These are phyloP conservation scores for Thripadectes ignobilis DNA, from an alignment of 2,797 vertebrate genomes.

Conservation along the genomic window DNA sequence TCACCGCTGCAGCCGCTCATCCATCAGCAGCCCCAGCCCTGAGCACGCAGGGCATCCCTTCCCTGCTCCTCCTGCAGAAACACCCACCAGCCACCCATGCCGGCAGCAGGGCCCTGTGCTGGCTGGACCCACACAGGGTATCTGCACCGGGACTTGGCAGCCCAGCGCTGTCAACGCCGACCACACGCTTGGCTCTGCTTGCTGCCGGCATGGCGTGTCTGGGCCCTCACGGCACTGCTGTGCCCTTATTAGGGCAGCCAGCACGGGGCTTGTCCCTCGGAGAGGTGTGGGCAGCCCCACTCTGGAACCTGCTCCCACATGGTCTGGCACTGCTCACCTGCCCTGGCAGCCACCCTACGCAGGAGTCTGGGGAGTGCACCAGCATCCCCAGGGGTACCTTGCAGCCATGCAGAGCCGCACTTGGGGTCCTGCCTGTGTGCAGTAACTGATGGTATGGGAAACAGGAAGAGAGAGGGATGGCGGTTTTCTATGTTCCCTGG, in stretches of 20 bases:
- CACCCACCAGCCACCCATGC: neutral
- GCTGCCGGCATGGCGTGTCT: neutral
- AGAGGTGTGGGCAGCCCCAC: neutral
- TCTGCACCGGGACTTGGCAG: neutral
- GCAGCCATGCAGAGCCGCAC: fast-evolving
- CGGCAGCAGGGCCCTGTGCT: fast-evolving
- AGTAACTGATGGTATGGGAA: neutral
- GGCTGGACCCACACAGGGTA: fast-evolving
- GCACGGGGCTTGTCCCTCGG: fast-evolving
- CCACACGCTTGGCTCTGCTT: neutral
- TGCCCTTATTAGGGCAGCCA: constrained; percentile 54
- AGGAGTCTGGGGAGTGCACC: fast-evolving
- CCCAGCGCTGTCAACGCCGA: fast-evolving
- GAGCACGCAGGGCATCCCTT: neutral
- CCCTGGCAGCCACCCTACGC: neutral
- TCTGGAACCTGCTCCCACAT: neutral
- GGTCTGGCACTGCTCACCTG: fast-evolving
- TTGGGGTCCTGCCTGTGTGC: fast-evolving
- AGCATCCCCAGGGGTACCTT: fast-evolving
- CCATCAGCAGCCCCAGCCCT: neutral
- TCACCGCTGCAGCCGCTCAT: neutral
- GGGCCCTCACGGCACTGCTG: neutral
- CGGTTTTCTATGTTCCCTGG: fast-evolving
- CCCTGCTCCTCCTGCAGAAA: neutral
- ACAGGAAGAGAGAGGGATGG: neutral